Base-by-base conservation (phyloP, 2,888 invertebrate species). In the Cephus rjabovi region DNA sequence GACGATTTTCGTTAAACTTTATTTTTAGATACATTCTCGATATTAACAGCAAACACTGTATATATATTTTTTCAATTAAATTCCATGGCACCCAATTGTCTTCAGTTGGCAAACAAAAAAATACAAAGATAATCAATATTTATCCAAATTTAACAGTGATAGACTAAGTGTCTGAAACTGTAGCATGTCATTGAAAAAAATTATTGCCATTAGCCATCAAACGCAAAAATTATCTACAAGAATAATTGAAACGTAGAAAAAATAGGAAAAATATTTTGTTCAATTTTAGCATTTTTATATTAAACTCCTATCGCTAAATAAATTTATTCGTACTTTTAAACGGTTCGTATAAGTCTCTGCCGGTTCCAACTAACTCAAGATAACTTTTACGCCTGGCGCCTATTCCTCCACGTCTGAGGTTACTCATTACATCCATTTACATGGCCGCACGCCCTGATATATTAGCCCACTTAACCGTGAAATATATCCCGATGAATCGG, bases 401-500 rank as follows among this genome's bases (percentile, higher is more conserved):
- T 83, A 80, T 82, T 71, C 78, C 71, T 78, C 71, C 75, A 75
- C 77, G 77, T 78, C 79, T 77, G 76, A 77, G 79, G 79, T 75
- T 79, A 79, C 81, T 83, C 78, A 80, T 82, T 82, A 82, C 80
- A 77, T 77, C 76, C 79, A 75, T 78, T 81, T 77, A 77, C 75
- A 77, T 77, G 74, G 75, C 77, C 75, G 75, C 74, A 77, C 74
- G 74, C 74, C 69, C 77, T 77, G 74, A 77, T 77, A 77, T 74
- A 73, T 74, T 74, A 74, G 77, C 77, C 77, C 77, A 74, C 74
- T 69, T 56, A 56, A 56, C 74, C 74, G 77, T 77, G 77, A 77
- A 77, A 77, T 77, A 77, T 77, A 77, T 74, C 77, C 74, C 74
- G 68, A 73, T 74, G 74, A 74, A 56, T 56, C 56, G 56, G 56